phyloP scores from a whole-genome alignment of 2,113 vertebrate species.

The Oryzias curvinotus region DNA sequence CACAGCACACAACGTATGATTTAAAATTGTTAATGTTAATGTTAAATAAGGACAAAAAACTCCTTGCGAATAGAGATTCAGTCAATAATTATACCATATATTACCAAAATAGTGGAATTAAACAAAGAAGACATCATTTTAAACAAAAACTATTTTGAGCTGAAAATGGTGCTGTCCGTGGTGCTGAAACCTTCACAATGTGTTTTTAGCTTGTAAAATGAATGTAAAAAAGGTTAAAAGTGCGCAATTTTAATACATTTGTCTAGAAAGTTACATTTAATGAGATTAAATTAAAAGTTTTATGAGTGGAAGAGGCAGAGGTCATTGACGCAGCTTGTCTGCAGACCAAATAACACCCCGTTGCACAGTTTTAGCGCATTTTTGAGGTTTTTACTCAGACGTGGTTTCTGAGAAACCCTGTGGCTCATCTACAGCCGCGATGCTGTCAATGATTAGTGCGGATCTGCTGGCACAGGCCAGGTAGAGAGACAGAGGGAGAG shows the following conservation, averaged over 20 bases:
- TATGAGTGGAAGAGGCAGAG: slow-evolving; percentile 25
- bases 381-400: slow-evolving; percentile 3
- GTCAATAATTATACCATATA: too few relatives aligned
- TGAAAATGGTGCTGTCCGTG: slow-evolving; percentile 62
- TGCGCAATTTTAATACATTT: too few relatives aligned
- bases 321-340: slow-evolving; percentile 41
- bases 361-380: slow-evolving; percentile 1
- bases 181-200: slow-evolving; percentile 61
- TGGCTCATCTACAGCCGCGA: slow-evolving; percentile 37
- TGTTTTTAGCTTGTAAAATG: neutral
- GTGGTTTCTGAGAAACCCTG: slow-evolving; percentile 28
- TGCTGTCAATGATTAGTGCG: slow-evolving; percentile 67
- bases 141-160: too few relatives aligned
- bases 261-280: too few relatives aligned
- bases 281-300: neutral
- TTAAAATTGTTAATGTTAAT: too few relatives aligned
- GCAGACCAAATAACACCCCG: slow-evolving; percentile 30
- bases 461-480: slow-evolving; percentile 75
- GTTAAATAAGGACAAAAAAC: too few relatives aligned
- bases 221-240: neutral
- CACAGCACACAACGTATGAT: too few relatives aligned
- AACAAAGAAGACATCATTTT: too few relatives aligned
- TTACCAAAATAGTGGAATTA: too few relatives aligned
- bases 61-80: too few relatives aligned
- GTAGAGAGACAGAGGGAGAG: slow-evolving; percentile 63